These are phyloP conservation scores for Quadroppia sp. DNA, from an alignment of 2,888 invertebrate species.

Conservation along the genomic window DNA sequence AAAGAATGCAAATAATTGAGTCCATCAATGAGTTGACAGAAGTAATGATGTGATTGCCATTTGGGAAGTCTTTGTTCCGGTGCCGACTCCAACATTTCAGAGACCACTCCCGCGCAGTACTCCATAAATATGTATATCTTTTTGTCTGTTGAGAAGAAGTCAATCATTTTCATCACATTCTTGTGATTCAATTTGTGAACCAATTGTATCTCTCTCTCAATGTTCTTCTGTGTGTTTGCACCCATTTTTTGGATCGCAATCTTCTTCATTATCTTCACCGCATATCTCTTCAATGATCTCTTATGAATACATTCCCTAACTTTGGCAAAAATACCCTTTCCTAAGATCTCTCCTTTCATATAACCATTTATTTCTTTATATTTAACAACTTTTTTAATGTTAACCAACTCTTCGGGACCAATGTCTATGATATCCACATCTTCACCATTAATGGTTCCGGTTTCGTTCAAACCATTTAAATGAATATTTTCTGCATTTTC, in stretches of 20 bases:
- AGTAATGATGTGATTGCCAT: constrained; percentile 8
- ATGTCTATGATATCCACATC: neutral
- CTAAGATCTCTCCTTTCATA: constrained; percentile 18
- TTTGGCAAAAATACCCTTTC: neutral
- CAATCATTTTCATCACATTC: constrained; percentile 19
- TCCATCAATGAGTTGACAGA: constrained; percentile 10
- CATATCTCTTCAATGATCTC: neutral
- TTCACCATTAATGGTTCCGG: too few relatives aligned
- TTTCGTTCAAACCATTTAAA: too few relatives aligned
- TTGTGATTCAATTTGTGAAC: constrained; percentile 18
- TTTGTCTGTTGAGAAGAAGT: neutral
- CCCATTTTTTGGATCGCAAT: neutral
- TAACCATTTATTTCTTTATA: constrained; percentile 9
- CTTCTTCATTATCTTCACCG: constrained; percentile 5
- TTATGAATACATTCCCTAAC: constrained; percentile 13
- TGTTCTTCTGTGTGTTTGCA: neutral
- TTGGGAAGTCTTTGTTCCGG: neutral
- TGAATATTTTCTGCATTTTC: too few relatives aligned
- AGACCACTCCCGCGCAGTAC: neutral
- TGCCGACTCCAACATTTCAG: neutral
- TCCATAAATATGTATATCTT: constrained; percentile 27
- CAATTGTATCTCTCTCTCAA: constrained; percentile 1
- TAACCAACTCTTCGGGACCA: neutral
- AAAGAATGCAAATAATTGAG: neutral
- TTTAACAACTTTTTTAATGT: neutral